Base-by-base conservation (phyloP, 2,113 vertebrate genomes). In the Pelmatolapia mariae region DNA sequence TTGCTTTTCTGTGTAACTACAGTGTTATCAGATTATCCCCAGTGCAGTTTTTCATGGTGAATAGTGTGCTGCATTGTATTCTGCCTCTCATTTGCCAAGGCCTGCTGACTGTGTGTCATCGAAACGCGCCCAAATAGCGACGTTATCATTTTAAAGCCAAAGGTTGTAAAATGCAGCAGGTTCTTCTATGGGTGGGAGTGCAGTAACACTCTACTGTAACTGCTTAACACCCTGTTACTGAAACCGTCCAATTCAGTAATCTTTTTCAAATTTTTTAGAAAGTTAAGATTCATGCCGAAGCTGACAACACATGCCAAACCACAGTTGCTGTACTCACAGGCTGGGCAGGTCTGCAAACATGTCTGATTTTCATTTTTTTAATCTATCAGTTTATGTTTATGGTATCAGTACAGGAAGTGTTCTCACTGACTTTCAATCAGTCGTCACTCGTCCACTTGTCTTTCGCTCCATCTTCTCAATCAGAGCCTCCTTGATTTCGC, bases 1-100 rank as follows among this genome's bases (percentile, higher is more conserved):
- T 96, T 93, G 92, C 90, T 92, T 95, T 92, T 89, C 93, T 84
- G 57, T 94, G 91, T 92, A 91, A 93, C 94, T 86, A 68, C 87
- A 71, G 81, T 38, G 78, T 91, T 89, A 94, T 94, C 81, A 83
- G 86, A 93, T 93, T 92, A 94, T 87, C 76, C 82, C 57, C 26
- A 10, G 59, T 73, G 84, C 80, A 81, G 83, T 93, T 92, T 92
- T 88, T 90, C 89, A 88, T 33, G 6, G 59, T 24, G 66, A 87
- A 81, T 50, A 86, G 63, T 87, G 54, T 71, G 71, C 79, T 87
- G 52, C 45, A 68, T 86, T 87, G 84, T 52, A 45, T 82, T 86
- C 53, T 71, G 29, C 81, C 36, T 83, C 22, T 91, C 56, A 81
- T 84, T 59, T 43, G 63, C 85, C 83, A 89, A 82, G 73, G 80